Evolutionary conservation across 2,113 vertebrate genomes (phyloP).

Genomic region (Azemiops feae): DNA sequence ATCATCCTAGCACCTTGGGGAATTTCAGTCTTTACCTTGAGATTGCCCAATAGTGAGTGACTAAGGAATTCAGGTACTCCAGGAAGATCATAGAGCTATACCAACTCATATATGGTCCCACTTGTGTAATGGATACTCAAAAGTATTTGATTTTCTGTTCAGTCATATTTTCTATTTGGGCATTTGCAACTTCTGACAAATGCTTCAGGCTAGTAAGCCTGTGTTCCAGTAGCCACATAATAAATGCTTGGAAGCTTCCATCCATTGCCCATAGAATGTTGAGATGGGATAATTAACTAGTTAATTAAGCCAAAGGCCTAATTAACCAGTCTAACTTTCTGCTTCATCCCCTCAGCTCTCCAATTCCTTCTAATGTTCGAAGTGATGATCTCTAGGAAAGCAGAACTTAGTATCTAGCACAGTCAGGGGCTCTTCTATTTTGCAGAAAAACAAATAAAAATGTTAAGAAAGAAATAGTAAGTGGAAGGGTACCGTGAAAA

Average conservation of each 20-base stretch:
- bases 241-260: not conserved
- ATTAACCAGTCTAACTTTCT: not conserved
- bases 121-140: not conserved
- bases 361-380: not conserved
- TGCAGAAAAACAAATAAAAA: not conserved
- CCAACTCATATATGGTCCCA: not conserved
- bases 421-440: not conserved
- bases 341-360: not conserved
- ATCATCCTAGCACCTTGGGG: not conserved
- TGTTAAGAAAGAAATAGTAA: not conserved
- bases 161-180: not conserved
- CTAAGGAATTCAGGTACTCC: not conserved
- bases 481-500: not conserved
- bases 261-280: not conserved
- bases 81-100: not conserved
- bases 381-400: not conserved
- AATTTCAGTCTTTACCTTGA: not conserved
- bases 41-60: not conserved
- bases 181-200: not conserved
- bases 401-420: not conserved
- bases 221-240: not conserved
- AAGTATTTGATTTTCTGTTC: not conserved
- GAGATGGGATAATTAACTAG: not conserved
- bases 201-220: not conserved
- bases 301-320: not conserved